phyloP scores from a whole-genome alignment of 2,888 invertebrate genomes.

The Heliconius erato region DNA sequence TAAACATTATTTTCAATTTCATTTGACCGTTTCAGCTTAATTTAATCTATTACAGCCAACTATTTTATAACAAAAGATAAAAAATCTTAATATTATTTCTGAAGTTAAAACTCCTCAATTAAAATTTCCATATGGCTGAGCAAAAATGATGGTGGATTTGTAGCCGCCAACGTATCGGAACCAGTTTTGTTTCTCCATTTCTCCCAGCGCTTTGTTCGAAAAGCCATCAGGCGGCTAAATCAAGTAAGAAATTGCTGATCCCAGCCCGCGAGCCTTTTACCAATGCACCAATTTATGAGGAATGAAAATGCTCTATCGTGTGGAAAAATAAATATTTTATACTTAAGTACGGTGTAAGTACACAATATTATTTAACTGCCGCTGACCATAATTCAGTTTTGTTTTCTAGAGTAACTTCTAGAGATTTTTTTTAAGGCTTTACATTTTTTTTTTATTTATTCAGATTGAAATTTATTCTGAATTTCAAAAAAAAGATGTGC shows the following conservation, averaged over 20 bases:
- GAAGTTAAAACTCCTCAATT: slow-evolving; percentile 45
- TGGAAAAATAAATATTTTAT: slow-evolving; percentile 58
- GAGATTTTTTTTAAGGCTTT: too few species aligned
- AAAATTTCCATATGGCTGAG: slow-evolving; percentile 51
- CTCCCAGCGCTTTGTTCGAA: slow-evolving; percentile 72
- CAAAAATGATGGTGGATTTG: slow-evolving; percentile 49
- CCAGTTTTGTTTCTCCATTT: slow-evolving; percentile 58
- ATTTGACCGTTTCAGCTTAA: not conserved
- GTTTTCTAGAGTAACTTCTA: not conserved
- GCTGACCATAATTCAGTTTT: not conserved
- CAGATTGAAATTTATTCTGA: too few species aligned
- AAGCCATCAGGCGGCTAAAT: slow-evolving; percentile 81
- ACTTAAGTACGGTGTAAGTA: slow-evolving; percentile 5
- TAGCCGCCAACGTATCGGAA: slow-evolving; percentile 44
- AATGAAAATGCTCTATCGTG: slow-evolving; percentile 69
- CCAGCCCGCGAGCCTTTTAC: slow-evolving; percentile 61
- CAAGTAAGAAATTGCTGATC: slow-evolving; percentile 84
- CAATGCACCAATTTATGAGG: slow-evolving; percentile 53
- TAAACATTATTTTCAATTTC: not conserved
- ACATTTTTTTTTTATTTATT: too few species aligned
- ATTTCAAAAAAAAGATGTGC: too few species aligned
- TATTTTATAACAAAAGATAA: not conserved
- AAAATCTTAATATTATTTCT: slow-evolving; percentile 28
- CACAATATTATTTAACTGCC: not conserved
- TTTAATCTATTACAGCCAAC: not conserved